A percentile compares a stretch with the other conserved stretches of the same genome.
Conservation (phyloP, 1,140 invertebrate genomes). For the Diorhabda carinulata region DNA sequence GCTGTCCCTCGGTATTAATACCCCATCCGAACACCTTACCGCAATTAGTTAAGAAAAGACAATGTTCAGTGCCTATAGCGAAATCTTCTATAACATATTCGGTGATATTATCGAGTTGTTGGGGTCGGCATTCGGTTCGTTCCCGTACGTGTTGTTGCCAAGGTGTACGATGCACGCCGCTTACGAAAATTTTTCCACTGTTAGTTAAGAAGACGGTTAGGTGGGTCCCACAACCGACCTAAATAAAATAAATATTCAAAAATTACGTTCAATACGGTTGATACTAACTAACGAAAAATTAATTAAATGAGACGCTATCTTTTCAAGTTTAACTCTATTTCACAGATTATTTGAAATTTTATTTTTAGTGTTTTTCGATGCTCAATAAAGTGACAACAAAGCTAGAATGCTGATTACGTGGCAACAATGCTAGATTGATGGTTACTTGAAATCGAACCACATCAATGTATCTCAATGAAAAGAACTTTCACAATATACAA, state of each 20-base stretch:
- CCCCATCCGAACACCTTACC: conserved; percentile 67
- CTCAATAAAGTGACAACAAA: no score
- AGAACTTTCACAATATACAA: not conserved
- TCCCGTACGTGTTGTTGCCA: conserved; percentile 54
- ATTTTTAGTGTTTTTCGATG: no score
- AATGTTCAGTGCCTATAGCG: conserved; percentile 62
- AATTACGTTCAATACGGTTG: no score
- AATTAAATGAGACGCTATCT: no score
- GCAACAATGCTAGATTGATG: no score
- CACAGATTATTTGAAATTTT: no score
- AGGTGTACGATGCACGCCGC: conserved; percentile 60
- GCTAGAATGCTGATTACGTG: no score
- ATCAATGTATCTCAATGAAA: no score
- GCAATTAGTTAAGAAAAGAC: conserved; percentile 55
- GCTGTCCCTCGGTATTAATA: conserved; percentile 61
- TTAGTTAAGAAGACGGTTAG: conserved; percentile 63
- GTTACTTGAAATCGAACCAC: no score
- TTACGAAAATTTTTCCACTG: conserved; percentile 59
- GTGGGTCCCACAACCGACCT: conserved; percentile 60
- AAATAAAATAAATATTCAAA: not conserved
- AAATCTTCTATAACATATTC: conserved; percentile 58
- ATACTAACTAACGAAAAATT: no score
- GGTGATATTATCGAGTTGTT: conserved; percentile 50
- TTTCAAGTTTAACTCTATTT: no score
- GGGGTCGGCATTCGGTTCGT: conserved; percentile 38